Base-by-base conservation (phyloP, 92 coral and sea anemone species). In the Actinernus sp. region DNA sequence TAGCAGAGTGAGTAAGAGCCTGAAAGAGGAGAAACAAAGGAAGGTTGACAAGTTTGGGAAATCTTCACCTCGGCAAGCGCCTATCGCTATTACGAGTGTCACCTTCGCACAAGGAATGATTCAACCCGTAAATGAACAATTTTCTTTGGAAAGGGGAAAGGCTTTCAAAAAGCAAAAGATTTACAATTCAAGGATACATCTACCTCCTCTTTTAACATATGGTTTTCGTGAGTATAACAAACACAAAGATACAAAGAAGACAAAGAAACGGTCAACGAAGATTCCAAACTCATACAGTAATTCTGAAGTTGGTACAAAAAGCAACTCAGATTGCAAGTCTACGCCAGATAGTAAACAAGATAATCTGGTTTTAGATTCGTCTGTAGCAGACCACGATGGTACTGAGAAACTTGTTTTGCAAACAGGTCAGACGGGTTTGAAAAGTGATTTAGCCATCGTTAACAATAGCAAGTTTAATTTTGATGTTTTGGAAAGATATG, bases 31-130 rank as follows among this genome's bases (percentile, higher is more conserved):
- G n/a, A 29, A 10, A 3, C 33, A 41, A 32, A 55, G 46, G 19
- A 68, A 55, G 38, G 44, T 37, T 52, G 75, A 53, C 0, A 37
- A 31, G n/a, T 33, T 44, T 9, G 75, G 25, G 22, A 34, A 27
- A 30, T 16, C 52, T 8, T 68, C 75, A 2, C 52, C 39, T 4
- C 33, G 8, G 14, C 41, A 52, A 27, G 29, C 18, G 9, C 52
- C 63, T 1, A 49, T 40, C 1, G 39, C 0, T 24, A 68, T 55
- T 13, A 27, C 63, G 1, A 53, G 63, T 41, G 63, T 68, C 0
- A 33, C 54, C 16, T 68, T 36, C 31, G 47, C 63, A 33, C 49
- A 68, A 14, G 75, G 75, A 52, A 68, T 68, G 75, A 68, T 68
- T 13, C 75, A 54, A 30, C 75, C 75, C 8, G 52, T 39, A 4